Conservation (phyloP, 1,140 invertebrate species). For the Bathynomus jamesi region DNA sequence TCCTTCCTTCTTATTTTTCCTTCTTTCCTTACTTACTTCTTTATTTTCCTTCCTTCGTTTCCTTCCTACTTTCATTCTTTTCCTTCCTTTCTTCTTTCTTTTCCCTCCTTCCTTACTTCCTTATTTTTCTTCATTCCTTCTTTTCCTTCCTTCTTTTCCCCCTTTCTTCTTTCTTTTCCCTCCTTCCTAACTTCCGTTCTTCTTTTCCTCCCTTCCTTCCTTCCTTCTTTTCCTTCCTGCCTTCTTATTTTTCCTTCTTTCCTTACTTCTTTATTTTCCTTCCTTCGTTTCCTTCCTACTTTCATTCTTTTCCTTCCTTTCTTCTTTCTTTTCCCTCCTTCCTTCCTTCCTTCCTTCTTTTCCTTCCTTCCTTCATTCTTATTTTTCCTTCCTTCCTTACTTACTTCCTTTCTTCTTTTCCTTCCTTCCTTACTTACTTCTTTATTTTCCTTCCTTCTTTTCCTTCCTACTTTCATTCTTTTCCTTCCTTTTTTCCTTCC, state of each 20-base stretch:
- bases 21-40: neutral
- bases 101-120: neutral
- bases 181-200: neutral
- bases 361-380: neutral
- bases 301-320: neutral
- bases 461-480: neutral
- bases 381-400: neutral
- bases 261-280: neutral
- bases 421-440: neutral
- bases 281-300: neutral
- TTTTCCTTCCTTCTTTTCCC: neutral
- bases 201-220: neutral
- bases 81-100: neutral
- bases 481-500: neutral
- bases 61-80: neutral
- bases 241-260: neutral
- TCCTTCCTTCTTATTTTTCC: neutral
- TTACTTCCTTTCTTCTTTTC: neutral
- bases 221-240: neutral
- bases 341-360: neutral
- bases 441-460: neutral
- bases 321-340: neutral
- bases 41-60: neutral
- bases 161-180: neutral
- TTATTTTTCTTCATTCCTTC: neutral